These are phyloP conservation scores for Clitarchus hookeri DNA, from an alignment of 2,888 invertebrate genomes.

Conservation along the genomic window DNA sequence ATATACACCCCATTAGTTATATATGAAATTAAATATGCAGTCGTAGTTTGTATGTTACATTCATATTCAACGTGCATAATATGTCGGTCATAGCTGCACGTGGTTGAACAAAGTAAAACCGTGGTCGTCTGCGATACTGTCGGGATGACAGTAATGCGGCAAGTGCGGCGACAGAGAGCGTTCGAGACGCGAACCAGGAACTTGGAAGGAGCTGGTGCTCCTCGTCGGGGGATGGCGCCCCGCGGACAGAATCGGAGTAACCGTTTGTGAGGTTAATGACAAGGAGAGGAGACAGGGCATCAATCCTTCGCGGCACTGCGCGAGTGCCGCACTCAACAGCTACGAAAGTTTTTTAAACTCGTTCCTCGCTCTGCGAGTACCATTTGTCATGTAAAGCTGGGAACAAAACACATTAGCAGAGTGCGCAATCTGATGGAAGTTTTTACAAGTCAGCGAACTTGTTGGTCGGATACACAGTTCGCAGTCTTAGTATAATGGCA, in stretches of 20 bases:
- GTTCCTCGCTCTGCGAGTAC: not conserved
- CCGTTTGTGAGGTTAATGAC: not conserved
- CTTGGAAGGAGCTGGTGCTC: too few relatives aligned
- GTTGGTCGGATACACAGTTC: not conserved
- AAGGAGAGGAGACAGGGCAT: not conserved
- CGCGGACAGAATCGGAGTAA: not conserved
- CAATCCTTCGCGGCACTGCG: not conserved
- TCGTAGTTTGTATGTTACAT: too few relatives aligned
- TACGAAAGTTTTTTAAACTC: not conserved
- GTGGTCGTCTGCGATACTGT: too few relatives aligned
- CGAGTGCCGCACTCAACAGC: not conserved
- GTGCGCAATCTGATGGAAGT: not conserved
- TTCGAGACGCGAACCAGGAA: too few relatives aligned
- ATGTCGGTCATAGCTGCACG: too few relatives aligned
- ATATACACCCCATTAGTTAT: too few relatives aligned
- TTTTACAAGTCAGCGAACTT: not conserved
- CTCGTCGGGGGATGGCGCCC: too few relatives aligned
- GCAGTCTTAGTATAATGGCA: not conserved
- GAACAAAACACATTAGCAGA: conserved; percentile 14
- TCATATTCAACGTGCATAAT: too few relatives aligned
- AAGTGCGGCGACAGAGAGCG: too few relatives aligned
- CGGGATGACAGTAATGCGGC: too few relatives aligned
- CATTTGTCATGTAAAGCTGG: conserved; percentile 6
- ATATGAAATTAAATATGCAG: too few relatives aligned
- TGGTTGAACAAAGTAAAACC: too few relatives aligned